Conservation (phyloP, 2,797 vertebrate species). For the Peromyscus nudipes region DNA sequence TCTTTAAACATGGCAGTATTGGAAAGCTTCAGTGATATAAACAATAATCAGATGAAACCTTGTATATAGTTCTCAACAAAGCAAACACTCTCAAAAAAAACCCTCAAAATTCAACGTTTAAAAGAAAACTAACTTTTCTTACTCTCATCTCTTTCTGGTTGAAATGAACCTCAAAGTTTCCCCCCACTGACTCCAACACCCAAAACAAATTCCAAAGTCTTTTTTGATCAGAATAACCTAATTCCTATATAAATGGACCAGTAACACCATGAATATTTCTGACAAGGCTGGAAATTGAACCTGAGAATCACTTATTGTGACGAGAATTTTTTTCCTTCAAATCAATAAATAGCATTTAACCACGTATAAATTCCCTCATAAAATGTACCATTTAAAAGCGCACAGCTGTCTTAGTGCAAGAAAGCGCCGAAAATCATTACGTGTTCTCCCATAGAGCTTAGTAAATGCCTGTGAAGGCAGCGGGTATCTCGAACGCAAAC, state of each 20-base stretch:
- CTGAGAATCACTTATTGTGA: not conserved
- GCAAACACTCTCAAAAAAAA: not conserved
- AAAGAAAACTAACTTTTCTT: not conserved
- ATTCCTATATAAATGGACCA: not conserved
- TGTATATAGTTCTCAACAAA: constrained; percentile 15
- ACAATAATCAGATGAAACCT: not conserved
- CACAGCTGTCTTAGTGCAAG: too few species aligned
- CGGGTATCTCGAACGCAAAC: not conserved
- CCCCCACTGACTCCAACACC: not conserved
- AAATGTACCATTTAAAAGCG: constrained; percentile 26
- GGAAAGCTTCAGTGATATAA: not conserved
- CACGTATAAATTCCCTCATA: not conserved
- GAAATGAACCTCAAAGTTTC: not conserved
- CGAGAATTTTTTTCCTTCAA: not conserved
- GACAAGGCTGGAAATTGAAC: not conserved
- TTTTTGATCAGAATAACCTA: constrained; percentile 24
- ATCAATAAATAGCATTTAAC: not conserved
- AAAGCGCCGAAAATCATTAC: not conserved
- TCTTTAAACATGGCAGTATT: not conserved
- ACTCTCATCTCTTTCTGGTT: not conserved
- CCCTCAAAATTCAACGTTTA: constrained; percentile 25
- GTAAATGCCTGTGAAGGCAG: not conserved
- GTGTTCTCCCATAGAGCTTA: not conserved
- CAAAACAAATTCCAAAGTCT: constrained; percentile 20
- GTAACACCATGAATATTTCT: not conserved